These are phyloP conservation scores for Periphyllus acericola DNA, from an alignment of 2,888 invertebrate species.

Conservation along the genomic window DNA sequence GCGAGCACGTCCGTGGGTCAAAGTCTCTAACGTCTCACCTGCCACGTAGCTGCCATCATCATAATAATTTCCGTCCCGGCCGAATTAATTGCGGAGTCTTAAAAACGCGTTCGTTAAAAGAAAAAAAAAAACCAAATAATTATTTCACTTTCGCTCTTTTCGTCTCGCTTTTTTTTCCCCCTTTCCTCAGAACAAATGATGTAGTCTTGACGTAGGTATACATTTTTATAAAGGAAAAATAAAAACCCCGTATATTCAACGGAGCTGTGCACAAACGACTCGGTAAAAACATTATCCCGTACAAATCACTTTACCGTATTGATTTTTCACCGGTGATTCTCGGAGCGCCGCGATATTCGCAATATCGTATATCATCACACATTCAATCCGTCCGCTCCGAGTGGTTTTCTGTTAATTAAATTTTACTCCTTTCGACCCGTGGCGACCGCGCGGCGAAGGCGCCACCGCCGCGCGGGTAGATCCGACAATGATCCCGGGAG, in stretches of 20 bases:
- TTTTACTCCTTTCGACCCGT: too few relatives aligned
- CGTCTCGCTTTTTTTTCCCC: neutral
- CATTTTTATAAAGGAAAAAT: neutral
- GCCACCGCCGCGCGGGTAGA: too few relatives aligned
- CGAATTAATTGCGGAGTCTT: neutral
- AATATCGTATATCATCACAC: neutral
- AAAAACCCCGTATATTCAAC: neutral
- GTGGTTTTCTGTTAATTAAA: too few relatives aligned
- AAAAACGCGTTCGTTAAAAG: constrained; percentile 10
- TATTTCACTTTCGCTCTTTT: neutral
- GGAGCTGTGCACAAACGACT: neutral
- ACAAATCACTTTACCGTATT: neutral
- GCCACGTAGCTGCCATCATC: neutral
- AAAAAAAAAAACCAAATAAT: neutral
- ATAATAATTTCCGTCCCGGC: neutral
- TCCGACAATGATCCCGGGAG: neutral
- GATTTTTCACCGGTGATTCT: neutral
- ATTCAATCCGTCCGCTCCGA: neutral
- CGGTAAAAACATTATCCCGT: neutral
- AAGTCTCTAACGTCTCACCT: neutral
- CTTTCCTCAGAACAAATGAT: neutral
- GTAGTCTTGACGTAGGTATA: neutral
- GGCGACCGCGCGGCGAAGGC: too few relatives aligned
- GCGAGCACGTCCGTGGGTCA: neutral
- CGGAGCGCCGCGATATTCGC: neutral